phyloP scores from a whole-genome alignment of 1,140 invertebrate genomes.

The Drosophila serrata region DNA sequence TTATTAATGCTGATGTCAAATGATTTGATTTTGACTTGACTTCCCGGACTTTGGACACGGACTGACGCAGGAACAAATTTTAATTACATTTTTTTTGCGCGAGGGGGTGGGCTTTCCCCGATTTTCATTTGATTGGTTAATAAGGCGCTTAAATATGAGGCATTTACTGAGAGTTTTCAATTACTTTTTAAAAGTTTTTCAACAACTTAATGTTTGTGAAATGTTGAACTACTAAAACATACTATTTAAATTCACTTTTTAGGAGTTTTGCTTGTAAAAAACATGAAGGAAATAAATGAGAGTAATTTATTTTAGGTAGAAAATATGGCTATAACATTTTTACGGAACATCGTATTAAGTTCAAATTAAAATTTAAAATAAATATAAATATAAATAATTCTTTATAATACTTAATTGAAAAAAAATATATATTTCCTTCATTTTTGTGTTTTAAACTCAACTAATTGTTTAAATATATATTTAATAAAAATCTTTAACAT shows the following conservation, averaged over 20 bases:
- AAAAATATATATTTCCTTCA: not conserved
- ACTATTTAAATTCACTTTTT: not conserved
- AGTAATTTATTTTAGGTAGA: no score
- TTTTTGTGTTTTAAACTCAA: not conserved
- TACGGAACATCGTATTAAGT: not conserved
- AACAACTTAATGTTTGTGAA: not conserved
- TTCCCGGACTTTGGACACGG: not conserved
- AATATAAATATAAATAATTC: no score
- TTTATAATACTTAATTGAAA: not conserved
- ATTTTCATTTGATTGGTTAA: constrained; percentile 18
- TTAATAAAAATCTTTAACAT: no score
- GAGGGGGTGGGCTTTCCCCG: not conserved
- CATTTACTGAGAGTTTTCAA: not conserved
- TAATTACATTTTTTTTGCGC: constrained; percentile 24
- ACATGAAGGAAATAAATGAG: not conserved
- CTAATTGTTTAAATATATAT: not conserved
- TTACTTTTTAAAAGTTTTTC: not conserved
- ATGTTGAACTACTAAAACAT: not conserved
- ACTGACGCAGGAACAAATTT: constrained; percentile 5
- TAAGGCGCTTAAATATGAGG: constrained; percentile 1
- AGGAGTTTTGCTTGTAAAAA: not conserved
- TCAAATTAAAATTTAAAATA: not conserved
- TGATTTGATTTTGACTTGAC: constrained; percentile 37
- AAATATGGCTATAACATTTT: not conserved
- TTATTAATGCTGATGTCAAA: constrained; percentile 46